phyloP scores from a whole-genome alignment of 2,797 vertebrate species.

The Alosa sapidissima region DNA sequence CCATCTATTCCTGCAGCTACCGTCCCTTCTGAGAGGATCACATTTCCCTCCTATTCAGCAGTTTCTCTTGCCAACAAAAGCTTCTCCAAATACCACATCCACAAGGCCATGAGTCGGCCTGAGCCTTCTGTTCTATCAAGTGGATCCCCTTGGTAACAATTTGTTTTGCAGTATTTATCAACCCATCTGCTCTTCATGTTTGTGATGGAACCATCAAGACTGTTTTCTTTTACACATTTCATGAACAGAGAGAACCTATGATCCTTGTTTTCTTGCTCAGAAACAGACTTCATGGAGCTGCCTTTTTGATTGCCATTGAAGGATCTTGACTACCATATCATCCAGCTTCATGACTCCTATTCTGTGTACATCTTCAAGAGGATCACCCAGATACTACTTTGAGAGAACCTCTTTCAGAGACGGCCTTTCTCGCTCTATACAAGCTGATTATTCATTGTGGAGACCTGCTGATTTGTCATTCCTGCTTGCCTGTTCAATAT shows the following conservation, averaged over 20 bases:
- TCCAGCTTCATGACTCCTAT: neutral
- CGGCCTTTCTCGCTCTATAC: neutral
- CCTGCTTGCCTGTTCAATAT: neutral
- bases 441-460: neutral
- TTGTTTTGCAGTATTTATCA: neutral
- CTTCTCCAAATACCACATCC: neutral
- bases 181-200: neutral
- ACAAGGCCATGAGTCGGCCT: neutral
- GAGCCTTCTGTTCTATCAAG: neutral
- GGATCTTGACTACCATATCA: neutral
- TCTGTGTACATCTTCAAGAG: no score
- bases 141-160: neutral
- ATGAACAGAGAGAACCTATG: neutral
- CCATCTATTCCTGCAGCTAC: neutral
- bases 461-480: neutral
- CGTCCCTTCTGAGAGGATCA: neutral
- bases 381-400: neutral
- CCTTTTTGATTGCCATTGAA: neutral
- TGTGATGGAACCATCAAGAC: neutral
- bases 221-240: neutral
- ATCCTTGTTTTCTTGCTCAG: neutral
- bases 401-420: neutral
- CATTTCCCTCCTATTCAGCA: conserved; percentile 4
- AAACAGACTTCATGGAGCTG: neutral
- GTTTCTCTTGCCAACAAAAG: neutral